These are phyloP conservation scores for Netelia melanura DNA, from an alignment of 2,888 invertebrate species.

Conservation along the genomic window DNA sequence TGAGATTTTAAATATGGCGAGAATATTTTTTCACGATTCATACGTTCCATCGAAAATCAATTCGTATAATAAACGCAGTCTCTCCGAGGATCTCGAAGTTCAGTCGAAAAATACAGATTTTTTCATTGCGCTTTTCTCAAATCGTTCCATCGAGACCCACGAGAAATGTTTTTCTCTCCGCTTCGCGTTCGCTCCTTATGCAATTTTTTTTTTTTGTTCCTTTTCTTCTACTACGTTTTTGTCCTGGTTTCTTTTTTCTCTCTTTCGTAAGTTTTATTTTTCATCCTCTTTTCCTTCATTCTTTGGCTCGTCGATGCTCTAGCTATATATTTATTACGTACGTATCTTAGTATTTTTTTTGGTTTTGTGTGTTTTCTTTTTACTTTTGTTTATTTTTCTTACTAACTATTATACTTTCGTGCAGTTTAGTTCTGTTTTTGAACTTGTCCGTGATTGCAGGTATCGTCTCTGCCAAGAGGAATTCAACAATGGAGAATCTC, in stretches of 20 bases:
- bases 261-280: slow-evolving; percentile 42
- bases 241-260: slow-evolving; percentile 13
- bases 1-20: slow-evolving; percentile 4
- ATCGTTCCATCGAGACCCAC: slow-evolving; percentile 34
- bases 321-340: slow-evolving; percentile 58
- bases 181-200: slow-evolving; percentile 5
- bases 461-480: not conserved
- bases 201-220: slow-evolving; percentile 10
- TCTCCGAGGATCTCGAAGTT: slow-evolving; percentile 52
- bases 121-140: slow-evolving; percentile 23
- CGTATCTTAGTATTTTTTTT: slow-evolving; percentile 46
- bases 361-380: slow-evolving; percentile 13
- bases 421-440: slow-evolving; percentile 47
- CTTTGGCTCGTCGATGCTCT: slow-evolving; percentile 49
- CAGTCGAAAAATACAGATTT: slow-evolving; percentile 63
- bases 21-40: slow-evolving; percentile 7
- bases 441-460: slow-evolving; percentile 29
- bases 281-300: slow-evolving; percentile 17
- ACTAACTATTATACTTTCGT: slow-evolving; percentile 55
- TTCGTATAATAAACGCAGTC: not conserved
- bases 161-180: slow-evolving; percentile 37
- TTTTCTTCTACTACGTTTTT: slow-evolving; percentile 24
- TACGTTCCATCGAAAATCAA: slow-evolving; percentile 37
- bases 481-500: not conserved
- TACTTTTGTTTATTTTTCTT: slow-evolving; percentile 31